Base-by-base conservation (phyloP, 92 coral and sea anemone genomes). In the Heliopora coerulea region DNA sequence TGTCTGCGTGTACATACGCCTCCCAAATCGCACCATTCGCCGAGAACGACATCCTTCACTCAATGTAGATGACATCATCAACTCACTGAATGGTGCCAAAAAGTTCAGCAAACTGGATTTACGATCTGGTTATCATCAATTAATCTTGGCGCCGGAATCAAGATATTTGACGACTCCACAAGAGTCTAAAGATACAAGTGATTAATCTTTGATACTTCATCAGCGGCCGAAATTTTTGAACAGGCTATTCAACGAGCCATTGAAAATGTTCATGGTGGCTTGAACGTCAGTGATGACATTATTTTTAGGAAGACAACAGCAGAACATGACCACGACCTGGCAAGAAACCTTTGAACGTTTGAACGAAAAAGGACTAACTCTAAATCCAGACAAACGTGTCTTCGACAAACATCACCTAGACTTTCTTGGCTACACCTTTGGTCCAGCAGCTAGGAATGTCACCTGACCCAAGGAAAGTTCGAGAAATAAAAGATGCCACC, bases 391-490 rank as follows among this genome's bases (percentile, higher is more conserved):
- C 9, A 82, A 78, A 65, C 82, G 85, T 62, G 58, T 56, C 28
- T 78, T 82, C 65, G 59, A 73, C 35, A 67, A 78, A 44, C 27
- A 76, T 8, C 54, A 78, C 20, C 65, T 82, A 10, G 68, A 75
- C 58, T 84, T 80, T 70, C 83, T 79, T 34, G 85, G 87, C 2
- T 77, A 56, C 59, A 73, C 72, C 15, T 78, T 83, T 56, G 75
- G 72, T 18, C 49, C 62, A 17, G 80, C 73, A 23, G n/a, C n/a
- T n/a, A n/a, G 85, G 88, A 23, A 24, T 82, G 24, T 60, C 78
- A 25, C 82, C 86, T 26, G 86, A 86, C 65, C 56, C 59, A 3
- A 82, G 62, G 79, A 86, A 82, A 42, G 90, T 82, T 2, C 17
- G 62, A 1, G 83, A 56, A 17, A 56, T 85, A 61, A 70, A 40